Conservation (phyloP, 2,888 invertebrate genomes). For the Leptopilina myrica region DNA sequence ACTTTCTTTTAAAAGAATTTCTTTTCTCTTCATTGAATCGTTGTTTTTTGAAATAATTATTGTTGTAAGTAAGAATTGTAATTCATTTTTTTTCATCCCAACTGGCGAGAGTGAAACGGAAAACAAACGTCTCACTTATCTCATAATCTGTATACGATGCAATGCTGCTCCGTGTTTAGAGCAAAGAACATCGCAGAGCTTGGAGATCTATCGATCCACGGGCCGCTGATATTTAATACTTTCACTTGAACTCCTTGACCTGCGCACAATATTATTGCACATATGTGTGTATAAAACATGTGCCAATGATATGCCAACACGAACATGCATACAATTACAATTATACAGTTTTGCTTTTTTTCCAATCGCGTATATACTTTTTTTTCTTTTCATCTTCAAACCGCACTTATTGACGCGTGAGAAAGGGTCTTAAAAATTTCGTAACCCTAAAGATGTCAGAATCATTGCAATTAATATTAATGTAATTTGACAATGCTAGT, state of each 20-base stretch:
- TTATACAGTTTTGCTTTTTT: slow-evolving; percentile 13
- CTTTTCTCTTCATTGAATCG: no score
- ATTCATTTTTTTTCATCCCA: background rate
- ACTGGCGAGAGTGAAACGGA: background rate
- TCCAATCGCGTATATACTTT: background rate
- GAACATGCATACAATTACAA: slow-evolving; percentile 38
- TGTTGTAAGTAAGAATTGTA: background rate
- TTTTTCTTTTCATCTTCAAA: background rate
- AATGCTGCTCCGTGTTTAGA: slow-evolving; percentile 32
- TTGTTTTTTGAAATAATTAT: no score
- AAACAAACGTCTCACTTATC: slow-evolving; percentile 2
- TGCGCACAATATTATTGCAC: slow-evolving; percentile 57
- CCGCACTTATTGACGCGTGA: background rate
- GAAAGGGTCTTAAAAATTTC: slow-evolving; percentile 14
- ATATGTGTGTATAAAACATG: slow-evolving; percentile 44
- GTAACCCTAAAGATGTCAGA: slow-evolving; percentile 2
- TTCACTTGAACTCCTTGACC: slow-evolving; percentile 75
- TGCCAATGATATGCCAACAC: slow-evolving; percentile 40
- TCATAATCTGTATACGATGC: background rate
- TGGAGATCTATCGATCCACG: slow-evolving; percentile 42
- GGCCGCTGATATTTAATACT: slow-evolving; percentile 73
- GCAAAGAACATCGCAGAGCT: slow-evolving; percentile 40
- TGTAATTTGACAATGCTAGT: slow-evolving; percentile 14
- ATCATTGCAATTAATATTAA: slow-evolving; percentile 1
- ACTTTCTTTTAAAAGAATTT: no score